phyloP scores from a whole-genome alignment of 2,888 invertebrate species.

The Luperina testacea region DNA sequence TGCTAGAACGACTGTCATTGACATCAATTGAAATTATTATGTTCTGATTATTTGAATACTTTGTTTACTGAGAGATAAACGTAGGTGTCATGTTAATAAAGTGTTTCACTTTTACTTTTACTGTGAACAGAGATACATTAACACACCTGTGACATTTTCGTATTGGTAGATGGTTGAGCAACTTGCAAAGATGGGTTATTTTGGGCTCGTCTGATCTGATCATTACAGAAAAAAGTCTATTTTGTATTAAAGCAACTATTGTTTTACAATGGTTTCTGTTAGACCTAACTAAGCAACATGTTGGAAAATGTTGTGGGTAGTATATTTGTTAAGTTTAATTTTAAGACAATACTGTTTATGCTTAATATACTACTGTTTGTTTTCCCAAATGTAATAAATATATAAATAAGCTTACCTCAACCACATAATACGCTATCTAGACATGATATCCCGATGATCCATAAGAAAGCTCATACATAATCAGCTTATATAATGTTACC shows the following conservation, averaged over 20 bases:
- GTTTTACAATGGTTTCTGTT: neutral
- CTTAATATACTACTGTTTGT: no score
- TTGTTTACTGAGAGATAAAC: slow-evolving; percentile 13
- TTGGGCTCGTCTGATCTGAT: no score
- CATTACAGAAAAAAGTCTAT: neutral
- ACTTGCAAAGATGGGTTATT: neutral
- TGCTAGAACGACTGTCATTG: slow-evolving; percentile 46
- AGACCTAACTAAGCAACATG: neutral
- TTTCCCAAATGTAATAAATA: no score
- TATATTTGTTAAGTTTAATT: no score
- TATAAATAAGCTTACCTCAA: neutral
- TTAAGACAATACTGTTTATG: no score
- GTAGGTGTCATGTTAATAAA: neutral
- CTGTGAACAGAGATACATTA: neutral
- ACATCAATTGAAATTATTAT: slow-evolving; percentile 43
- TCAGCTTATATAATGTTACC: no score
- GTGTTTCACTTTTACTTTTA: neutral
- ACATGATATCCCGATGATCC: neutral
- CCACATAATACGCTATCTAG: neutral
- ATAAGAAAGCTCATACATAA: no score
- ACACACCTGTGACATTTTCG: neutral
- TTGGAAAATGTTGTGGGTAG: no score
- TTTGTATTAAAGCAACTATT: neutral
- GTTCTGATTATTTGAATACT: slow-evolving; percentile 19
- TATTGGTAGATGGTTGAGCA: neutral